Evolutionary conservation across 1,140 invertebrate species (phyloP), one percentile per base, ranked within the genome.

Genomic region (Brachionus calyciflorus): DNA sequence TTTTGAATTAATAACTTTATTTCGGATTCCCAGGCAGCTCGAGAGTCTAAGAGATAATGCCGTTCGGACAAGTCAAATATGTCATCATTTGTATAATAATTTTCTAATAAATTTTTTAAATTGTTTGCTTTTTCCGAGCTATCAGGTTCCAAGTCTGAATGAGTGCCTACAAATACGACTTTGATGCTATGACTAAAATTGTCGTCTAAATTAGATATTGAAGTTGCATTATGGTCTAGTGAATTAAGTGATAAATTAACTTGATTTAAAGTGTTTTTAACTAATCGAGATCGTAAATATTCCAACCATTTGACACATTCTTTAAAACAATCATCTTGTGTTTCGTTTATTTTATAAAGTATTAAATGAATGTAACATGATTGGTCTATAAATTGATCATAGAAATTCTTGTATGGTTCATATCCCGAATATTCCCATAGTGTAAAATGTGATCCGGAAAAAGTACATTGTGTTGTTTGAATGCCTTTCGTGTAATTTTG

Each of bases 301-400:
- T 89, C 89, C 33, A 93, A 83, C 92, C 92, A 93, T 85, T 91
- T 92, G 77, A 88, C 87, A 24, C 91, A 88, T 82, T 92, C 90
- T 76, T 90, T 88, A 24, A 91, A 82, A 82, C 91, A 90, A 76
- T 90, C 88, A 51, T 89, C 90, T 17, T 89, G 86, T 10, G 90
- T 86, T 81, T 92, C 91, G 79, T 87, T 86, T 26, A 91, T 84
- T 82, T 87, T 91, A 83, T 91, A 91, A n/a, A 91, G 86, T 78
- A 93, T 87, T 6, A 90, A 83, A 80, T 92, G 89, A 46, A 91
- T 83, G 80, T 89, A 89, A 80, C 88, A 88, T 28, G 87, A 85
- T 79, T 90, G 89, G 5, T 89, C 90, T 37, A 92, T 87, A 80
- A 91, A 90, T 79, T 91, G 89, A 82, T 93, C 91, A 83, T 92